Evolutionary conservation across 2,113 vertebrate species (phyloP), one percentile per base, ranked within the genome.

Genomic region (Motacilla alba): DNA sequence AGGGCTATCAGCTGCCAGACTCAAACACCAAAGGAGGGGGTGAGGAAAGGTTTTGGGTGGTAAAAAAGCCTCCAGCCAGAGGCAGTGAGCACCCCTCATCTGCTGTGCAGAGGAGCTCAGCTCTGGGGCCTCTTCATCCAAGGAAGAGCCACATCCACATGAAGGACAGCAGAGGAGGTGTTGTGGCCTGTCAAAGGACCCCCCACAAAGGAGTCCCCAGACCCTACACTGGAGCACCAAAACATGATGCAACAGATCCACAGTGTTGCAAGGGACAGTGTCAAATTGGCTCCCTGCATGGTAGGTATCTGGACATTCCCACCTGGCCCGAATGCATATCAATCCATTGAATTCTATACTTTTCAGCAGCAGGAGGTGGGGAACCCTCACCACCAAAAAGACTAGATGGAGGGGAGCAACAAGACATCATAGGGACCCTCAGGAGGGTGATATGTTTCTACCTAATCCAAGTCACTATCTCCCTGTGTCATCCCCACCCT

Each of bases 401-500:
- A 24, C 12, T 27, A 39, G n/a, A 26, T 39, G 27, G n/a, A 56
- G n/a, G 22, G 52, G n/a, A 68, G n/a, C 17, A 67, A 37, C 2
- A 3, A 67, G 50, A 47, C 0, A 0, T 47, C 2, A 0, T 6
- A 47, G 63, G 16, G 63, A 56, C 2, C 41, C 16, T 21, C 0
- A 0, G 27, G 1, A 56, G 33, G 6, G 3, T 26, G 33, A 46
- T 44, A 30, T 5, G 15, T 31, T 67, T 67, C 50, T 46, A 21
- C 21, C 41, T 37, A 67, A 56, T 3, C 60, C 19, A 3, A 28
- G 39, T 35, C 60, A 53, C 8, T 52, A 7, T 52, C 30, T 66
- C 24, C 18, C 31, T 53, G 37, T 23, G 20, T 27, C 49, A 64
- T 17, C 60, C 9, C 9, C 3, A 18, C 24, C 5, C 4, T 7